Conservation (phyloP, 1,140 invertebrate species). For the Drosophila repleta region DNA sequence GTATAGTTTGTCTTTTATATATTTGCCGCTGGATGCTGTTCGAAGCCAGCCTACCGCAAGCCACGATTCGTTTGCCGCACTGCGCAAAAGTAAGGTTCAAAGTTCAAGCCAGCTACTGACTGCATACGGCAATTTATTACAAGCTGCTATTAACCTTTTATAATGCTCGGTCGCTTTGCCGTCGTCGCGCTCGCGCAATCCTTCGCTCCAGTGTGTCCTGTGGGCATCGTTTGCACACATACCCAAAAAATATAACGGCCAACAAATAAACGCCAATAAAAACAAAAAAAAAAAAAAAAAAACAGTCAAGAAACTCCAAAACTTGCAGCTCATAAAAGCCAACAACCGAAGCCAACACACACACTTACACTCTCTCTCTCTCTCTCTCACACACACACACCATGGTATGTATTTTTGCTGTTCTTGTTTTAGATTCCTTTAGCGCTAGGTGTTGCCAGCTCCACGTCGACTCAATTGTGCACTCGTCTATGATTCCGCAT, state of each 20-base stretch:
- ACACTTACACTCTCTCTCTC: background rate
- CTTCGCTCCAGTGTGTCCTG: slow-evolving; percentile 49
- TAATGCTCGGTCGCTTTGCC: slow-evolving; percentile 15
- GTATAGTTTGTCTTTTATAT: slow-evolving; percentile 31
- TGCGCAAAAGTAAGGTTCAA: slow-evolving; percentile 30
- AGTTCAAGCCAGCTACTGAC: slow-evolving; percentile 35
- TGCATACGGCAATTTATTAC: slow-evolving; percentile 55
- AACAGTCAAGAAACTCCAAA: background rate
- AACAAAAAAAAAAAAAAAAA: slow-evolving; percentile 19
- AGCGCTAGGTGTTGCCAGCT: slow-evolving; percentile 30
- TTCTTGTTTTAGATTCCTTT: background rate
- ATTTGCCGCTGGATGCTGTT: slow-evolving; percentile 13
- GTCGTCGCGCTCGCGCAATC: slow-evolving; percentile 69
- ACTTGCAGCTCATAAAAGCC: slow-evolving; percentile 42
- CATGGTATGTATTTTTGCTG: slow-evolving; percentile 31
- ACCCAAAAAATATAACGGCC: slow-evolving; percentile 30
- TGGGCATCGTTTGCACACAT: slow-evolving; percentile 59
- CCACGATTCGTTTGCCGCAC: slow-evolving; percentile 9
- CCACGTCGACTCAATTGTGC: slow-evolving; percentile 70
- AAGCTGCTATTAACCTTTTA: slow-evolving; percentile 40
- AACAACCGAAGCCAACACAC: slow-evolving; percentile 20
- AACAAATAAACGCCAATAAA: slow-evolving; percentile 39
- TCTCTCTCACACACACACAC: slow-evolving; percentile 5
- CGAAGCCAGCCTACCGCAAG: slow-evolving; percentile 6
- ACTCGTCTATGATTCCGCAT: slow-evolving; percentile 66